A percentile compares a stretch with the other conserved stretches of the same genome.
These are phyloP conservation scores for Armadillidium nasatum DNA, from an alignment of 1,140 invertebrate species.

Conservation along the genomic window DNA sequence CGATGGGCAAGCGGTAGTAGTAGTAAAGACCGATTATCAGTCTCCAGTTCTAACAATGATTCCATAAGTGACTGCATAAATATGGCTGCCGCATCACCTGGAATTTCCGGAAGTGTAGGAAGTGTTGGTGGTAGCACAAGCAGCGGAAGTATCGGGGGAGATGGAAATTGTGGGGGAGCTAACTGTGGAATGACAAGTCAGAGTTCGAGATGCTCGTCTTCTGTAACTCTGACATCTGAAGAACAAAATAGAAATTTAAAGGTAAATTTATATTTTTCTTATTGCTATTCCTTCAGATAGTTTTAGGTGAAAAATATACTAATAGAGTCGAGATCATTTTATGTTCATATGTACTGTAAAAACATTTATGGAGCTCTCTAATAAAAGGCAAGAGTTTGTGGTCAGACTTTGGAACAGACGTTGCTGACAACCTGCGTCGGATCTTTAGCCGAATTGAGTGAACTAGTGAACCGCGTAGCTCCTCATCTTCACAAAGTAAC, in stretches of 20 bases:
- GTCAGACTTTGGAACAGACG: slow-evolving; percentile 60
- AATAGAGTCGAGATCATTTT: too few relatives aligned
- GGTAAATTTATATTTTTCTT: background rate
- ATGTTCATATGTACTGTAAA: background rate
- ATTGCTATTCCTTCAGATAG: too few relatives aligned
- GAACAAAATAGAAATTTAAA: slow-evolving; percentile 40
- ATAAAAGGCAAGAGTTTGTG: slow-evolving; percentile 4
- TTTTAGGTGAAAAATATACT: background rate
- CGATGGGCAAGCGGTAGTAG: slow-evolving; percentile 77
- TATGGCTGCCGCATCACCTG: background rate
- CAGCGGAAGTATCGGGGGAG: slow-evolving; percentile 25
- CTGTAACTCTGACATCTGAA: slow-evolving; percentile 36
- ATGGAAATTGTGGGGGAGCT: slow-evolving; percentile 14
- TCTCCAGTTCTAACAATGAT: background rate
- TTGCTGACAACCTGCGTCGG: slow-evolving; percentile 82
- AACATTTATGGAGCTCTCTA: background rate
- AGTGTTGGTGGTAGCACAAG: slow-evolving; percentile 23
- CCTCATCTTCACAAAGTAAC: slow-evolving; percentile 49
- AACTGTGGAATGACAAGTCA: slow-evolving; percentile 27
- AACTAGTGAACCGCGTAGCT: slow-evolving; percentile 61
- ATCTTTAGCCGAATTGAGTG: slow-evolving; percentile 67
- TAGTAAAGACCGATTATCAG: slow-evolving; percentile 48
- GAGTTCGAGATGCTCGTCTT: slow-evolving; percentile 39
- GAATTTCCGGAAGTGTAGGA: background rate
- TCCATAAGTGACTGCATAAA: background rate